phyloP scores from a whole-genome alignment of 2,797 vertebrate species.

The Acridotheres tristis region DNA sequence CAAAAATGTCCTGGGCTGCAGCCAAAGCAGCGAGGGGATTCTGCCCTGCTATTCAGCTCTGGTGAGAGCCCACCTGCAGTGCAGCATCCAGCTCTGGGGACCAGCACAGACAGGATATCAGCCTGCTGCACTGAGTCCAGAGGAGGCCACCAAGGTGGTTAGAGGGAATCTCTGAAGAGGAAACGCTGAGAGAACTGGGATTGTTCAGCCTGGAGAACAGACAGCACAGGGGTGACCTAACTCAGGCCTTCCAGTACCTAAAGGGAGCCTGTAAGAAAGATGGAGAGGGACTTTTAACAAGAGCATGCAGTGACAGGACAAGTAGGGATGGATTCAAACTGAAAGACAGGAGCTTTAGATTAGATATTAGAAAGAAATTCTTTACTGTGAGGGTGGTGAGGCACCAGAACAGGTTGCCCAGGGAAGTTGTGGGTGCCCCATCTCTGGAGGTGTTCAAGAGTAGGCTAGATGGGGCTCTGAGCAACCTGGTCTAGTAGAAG shows the following conservation, averaged over 20 bases:
- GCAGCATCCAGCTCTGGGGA: not conserved
- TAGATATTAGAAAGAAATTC: not conserved
- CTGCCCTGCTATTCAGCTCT: rapidly evolving
- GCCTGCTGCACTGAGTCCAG: not conserved
- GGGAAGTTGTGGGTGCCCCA: not conserved
- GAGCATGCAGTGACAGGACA: not conserved
- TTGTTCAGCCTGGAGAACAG: not conserved
- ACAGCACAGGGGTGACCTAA: not conserved
- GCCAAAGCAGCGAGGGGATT: not conserved
- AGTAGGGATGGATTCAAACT: not conserved
- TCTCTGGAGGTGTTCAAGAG: not conserved
- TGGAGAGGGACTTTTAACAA: not conserved
- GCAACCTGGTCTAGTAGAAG: not conserved
- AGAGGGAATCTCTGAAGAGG: not conserved
- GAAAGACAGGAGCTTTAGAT: not conserved
- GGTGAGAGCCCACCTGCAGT: not conserved
- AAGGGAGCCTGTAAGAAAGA: not conserved
- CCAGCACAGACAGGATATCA: not conserved
- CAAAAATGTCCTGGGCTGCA: not conserved
- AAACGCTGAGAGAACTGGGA: not conserved
- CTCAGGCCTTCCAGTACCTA: not conserved
- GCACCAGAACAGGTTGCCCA: not conserved
- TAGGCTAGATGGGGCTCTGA: not conserved
- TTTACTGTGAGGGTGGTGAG: not conserved
- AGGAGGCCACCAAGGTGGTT: not conserved